phyloP scores from a whole-genome alignment of 2,888 invertebrate species.

The Dryocosmus kuriphilus region DNA sequence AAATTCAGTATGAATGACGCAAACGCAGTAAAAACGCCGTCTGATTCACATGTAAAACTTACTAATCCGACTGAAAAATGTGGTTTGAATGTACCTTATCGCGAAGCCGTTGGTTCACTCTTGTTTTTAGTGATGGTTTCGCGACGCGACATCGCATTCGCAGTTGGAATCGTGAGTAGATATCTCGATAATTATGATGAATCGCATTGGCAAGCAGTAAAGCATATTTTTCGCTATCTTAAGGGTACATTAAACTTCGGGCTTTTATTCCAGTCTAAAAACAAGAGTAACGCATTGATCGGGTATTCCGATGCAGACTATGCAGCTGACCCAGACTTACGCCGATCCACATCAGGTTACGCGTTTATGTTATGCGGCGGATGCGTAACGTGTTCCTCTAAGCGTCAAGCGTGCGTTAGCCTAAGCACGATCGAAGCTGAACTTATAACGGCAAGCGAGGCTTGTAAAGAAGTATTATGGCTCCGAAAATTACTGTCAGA shows the following conservation, averaged over 20 bases:
- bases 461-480: conserved; percentile 60
- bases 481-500: neutral
- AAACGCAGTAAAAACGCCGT: neutral
- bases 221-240: conserved; percentile 51
- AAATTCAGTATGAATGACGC: neutral
- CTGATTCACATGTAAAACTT: neutral
- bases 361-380: conserved; percentile 45
- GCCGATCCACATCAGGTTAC: neutral
- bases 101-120: conserved; percentile 57
- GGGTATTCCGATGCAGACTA: conserved; percentile 49
- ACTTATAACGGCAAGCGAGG: conserved; percentile 58
- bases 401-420: conserved; percentile 56
- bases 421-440: conserved; percentile 60
- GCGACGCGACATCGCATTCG: conserved; percentile 54
- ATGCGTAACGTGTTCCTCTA: conserved; percentile 57
- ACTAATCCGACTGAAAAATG: too few relatives aligned
- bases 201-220: conserved; percentile 55
- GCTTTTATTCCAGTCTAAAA: too few relatives aligned
- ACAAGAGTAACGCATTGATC: conserved; percentile 27
- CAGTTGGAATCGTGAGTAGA: conserved; percentile 53
- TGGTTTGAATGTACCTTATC: conserved; percentile 47
- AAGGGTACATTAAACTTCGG: conserved; percentile 46
- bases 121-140: conserved; percentile 53
- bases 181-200: conserved; percentile 48
- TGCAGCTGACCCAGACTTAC: neutral